Evolutionary conservation across 2,888 invertebrate species (phyloP), one percentile per base, ranked within the genome.

Genomic region (Phengaris alcon): DNA sequence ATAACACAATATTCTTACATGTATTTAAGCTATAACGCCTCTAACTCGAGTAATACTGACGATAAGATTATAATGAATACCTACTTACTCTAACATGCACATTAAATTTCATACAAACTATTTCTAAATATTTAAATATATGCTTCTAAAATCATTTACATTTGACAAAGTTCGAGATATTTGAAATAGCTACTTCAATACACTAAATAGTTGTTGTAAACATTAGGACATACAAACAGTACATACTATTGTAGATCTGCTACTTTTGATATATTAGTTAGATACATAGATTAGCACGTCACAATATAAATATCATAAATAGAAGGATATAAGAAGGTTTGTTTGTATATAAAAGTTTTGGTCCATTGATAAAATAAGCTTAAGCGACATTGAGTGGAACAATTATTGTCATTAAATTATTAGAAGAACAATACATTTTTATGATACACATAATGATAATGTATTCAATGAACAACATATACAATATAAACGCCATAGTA

Each of bases 141-240:
- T 51, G 74, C 68, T 72, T 52, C 68, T n/a, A 68, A 46, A 79
- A 81, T 79, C 80, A 80, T 81, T 81, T 80, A 81, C 80, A 81
- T 81, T 81, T 80, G 81, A 82, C 77, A 76, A 52, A 68, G 57
- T 55, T 68, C 55, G 22, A 44, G 15, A 68, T 35, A 64, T 35
- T 64, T 44, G 6, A 64, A 64, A 35, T 15, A 35, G 13, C 64
- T 64, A 64, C 64, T 64, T 64, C 12, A 48, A 48, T 48, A 64
- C 13, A 64, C 64, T 72, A 48, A n/a, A n/a, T 52, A 51, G 6
- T 6, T 72, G 13, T 72, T 72, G 35, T 72, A 72, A 52, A 72
- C 35, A 13, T 22, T 72, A 70, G 12, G 13, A 52, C 51, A 13
- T 72, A 52, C 44, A 52, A 52, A 72, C 22, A 52, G 72, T 54